phyloP scores from a whole-genome alignment of 2,113 vertebrate species.

The Malurus cyaneus region DNA sequence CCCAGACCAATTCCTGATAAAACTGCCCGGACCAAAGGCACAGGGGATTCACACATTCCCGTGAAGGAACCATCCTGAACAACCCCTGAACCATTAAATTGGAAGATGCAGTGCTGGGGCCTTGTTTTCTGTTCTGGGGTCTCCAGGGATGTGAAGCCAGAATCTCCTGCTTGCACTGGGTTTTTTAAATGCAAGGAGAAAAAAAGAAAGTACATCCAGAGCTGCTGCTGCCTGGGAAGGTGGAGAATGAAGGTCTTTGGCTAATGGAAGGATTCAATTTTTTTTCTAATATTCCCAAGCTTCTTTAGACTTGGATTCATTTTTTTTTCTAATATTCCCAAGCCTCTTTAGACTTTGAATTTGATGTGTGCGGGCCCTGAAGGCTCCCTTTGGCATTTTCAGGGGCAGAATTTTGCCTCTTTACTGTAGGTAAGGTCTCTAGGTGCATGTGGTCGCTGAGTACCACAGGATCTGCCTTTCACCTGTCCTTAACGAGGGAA shows the following conservation, averaged over 20 bases:
- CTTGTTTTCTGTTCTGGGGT: not conserved
- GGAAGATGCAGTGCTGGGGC: not conserved
- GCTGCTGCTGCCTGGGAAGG: not conserved
- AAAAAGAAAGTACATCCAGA: not conserved
- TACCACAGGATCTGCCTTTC: not conserved
- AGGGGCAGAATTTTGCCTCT: not conserved
- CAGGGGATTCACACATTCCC: not conserved
- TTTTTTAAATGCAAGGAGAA: not conserved
- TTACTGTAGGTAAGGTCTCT: not conserved
- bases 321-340: not conserved
- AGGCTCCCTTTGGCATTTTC: not conserved
- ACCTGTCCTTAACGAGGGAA: not conserved
- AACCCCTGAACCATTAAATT: not conserved
- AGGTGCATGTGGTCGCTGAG: accelerated
- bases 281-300: not conserved
- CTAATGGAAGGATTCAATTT: not conserved
- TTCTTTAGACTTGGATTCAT: not conserved
- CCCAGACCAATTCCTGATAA: not conserved
- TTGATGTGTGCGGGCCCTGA: not conserved
- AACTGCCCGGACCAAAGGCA: not conserved
- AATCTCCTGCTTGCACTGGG: not conserved
- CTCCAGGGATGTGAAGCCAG: not conserved
- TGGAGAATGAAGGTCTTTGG: not conserved
- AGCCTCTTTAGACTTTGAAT: not conserved
- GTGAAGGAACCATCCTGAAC: not conserved